Base-by-base conservation (phyloP, 2,888 invertebrate species). In the Phragmatobia fuliginosa region DNA sequence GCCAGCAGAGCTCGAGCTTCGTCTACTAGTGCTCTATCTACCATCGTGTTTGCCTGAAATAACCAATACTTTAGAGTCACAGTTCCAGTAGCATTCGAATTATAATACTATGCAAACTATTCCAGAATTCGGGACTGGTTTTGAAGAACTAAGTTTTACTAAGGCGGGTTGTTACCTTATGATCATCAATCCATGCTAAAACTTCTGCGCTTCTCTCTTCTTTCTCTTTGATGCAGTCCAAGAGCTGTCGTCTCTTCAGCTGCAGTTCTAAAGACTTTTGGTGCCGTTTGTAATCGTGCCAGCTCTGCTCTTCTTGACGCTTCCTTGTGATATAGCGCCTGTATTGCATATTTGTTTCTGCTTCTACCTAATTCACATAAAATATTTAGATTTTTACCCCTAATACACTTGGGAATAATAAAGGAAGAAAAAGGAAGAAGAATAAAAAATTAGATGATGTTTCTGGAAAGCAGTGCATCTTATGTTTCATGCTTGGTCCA, bases 271-370 rank as follows among this genome's bases (percentile, higher is more conserved):
- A 68, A 0, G 75, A 73, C 70, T 86, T 84, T 81, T 91, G 85
- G 74, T 90, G 69, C 70, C 91, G 89, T 83, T 85, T 89, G 87
- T 90, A 87, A 84, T 96, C 90, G 78, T 92, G 80, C 86, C 91
- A 87, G 76, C 88, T 81, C 79, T 94, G 87, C 77, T 96, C 92
- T 76, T 94, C 87, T 10, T 88, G 85, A 11, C 96, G 85, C 70
- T 93, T 94, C 59, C 88, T 82, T 60, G 88, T 86, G 25, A 95
- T 88, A 74, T 95, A 96, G 67, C 91, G 92, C 28, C 92, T 93
- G 87, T 96, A 96, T 77, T 91, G 91, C 69, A 87, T 88, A 73
- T 85, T 83, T 65, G 87, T 92, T 89, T 92, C 91, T 31, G 90
- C 91, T 90, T 91, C 94, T 68, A 90, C 84, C 95, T 94, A 36